phyloP scores from a whole-genome alignment of 2,113 vertebrate genomes.

The Phalacrocorax carbo region DNA sequence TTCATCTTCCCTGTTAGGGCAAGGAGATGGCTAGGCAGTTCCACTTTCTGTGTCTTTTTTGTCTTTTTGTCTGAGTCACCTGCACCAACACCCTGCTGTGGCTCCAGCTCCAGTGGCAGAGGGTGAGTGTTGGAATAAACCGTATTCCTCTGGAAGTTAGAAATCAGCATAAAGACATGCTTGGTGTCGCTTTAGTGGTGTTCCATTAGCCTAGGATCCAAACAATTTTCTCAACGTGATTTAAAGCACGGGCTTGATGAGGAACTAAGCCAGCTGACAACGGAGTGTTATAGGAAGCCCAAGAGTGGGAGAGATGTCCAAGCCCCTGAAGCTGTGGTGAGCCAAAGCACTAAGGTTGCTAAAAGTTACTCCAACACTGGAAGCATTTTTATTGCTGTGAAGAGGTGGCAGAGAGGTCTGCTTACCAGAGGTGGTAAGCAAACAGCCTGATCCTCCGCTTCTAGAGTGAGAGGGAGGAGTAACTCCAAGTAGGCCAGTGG shows the following conservation, averaged over 20 bases:
- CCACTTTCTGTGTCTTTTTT: slow-evolving; percentile 33
- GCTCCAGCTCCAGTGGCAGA: background rate
- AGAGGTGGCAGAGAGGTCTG: background rate
- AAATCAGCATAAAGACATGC: background rate
- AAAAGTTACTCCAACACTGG: background rate
- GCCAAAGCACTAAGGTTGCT: background rate
- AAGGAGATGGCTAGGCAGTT: background rate
- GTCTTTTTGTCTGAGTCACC: background rate
- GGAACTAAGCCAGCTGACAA: background rate
- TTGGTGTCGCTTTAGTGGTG: background rate
- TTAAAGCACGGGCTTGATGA: background rate
- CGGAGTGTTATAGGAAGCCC: background rate
- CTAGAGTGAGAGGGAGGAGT: background rate
- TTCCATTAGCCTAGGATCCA: background rate
- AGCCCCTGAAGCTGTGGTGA: background rate
- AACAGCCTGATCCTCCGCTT: background rate
- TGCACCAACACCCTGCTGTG: background rate
- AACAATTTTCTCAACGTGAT: background rate
- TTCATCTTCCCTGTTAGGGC: background rate
- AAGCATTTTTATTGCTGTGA: background rate
- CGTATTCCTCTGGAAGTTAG: background rate
- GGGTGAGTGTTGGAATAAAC: background rate
- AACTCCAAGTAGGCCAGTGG: slow-evolving; percentile 51
- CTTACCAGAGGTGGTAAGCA: background rate
- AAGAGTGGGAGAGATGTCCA: background rate